Evolutionary conservation across 2,113 vertebrate species (phyloP).

Genomic region (Trichechus manatus): DNA sequence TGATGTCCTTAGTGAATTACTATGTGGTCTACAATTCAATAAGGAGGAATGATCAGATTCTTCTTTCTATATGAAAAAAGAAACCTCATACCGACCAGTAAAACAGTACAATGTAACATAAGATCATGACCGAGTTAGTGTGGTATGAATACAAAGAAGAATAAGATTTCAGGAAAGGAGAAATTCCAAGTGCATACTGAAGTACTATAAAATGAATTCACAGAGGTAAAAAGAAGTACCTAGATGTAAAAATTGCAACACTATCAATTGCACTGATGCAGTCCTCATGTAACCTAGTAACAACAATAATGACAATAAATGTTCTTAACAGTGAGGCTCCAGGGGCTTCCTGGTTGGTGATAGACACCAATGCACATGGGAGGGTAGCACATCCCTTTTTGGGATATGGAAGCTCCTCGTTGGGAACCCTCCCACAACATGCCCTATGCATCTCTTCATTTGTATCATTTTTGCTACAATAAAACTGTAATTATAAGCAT

Average conservation of each 20-base stretch:
- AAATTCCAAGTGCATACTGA: background rate
- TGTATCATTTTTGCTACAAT: too few relatives aligned
- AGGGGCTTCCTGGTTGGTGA: too few relatives aligned
- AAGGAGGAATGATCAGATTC: background rate
- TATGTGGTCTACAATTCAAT: background rate
- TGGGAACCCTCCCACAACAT: too few relatives aligned
- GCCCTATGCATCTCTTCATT: too few relatives aligned
- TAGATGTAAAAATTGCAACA: background rate
- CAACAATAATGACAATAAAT: too few relatives aligned
- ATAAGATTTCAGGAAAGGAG: background rate
- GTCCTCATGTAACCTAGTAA: background rate
- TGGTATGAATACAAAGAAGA: background rate
- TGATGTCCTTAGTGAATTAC: background rate
- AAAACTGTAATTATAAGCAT: too few relatives aligned
- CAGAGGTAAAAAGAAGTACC: too few relatives aligned
- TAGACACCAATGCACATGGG: too few relatives aligned
- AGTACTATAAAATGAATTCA: background rate
- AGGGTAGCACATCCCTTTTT: too few relatives aligned
- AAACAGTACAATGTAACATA: background rate
- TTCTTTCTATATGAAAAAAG: background rate
- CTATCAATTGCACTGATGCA: background rate
- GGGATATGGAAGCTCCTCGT: too few relatives aligned
- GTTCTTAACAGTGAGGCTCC: too few relatives aligned
- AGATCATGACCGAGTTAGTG: background rate
- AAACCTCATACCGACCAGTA: background rate